Evolutionary conservation across 37 sponge, comb jelly and placozoan genomes (phyloP).

Genomic region (Theonella swinhoei): DNA sequence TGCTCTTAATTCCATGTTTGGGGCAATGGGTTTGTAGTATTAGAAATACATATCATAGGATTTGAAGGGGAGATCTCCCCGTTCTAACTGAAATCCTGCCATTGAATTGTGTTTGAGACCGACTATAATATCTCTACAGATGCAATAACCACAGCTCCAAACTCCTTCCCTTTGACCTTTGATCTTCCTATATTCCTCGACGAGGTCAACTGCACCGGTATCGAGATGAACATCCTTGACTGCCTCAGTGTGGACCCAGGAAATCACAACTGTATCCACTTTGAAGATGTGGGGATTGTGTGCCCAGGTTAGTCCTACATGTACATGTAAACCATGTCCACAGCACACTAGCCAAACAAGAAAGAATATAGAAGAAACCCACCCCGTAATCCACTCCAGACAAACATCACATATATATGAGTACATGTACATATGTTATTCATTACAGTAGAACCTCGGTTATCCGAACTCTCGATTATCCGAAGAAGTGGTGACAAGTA

Average conservation of each 20-base stretch:
- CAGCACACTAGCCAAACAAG: too few relatives aligned
- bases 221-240: constrained; percentile 23
- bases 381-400: too few relatives aligned
- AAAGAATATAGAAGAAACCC: too few relatives aligned
- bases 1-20: too few relatives aligned
- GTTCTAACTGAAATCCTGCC: background rate
- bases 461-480: too few relatives aligned
- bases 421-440: too few relatives aligned
- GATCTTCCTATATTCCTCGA: constrained; percentile 6
- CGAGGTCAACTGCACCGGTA: constrained; percentile 25
- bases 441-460: too few relatives aligned
- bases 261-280: constrained; percentile 21
- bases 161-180: background rate
- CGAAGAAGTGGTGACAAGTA: too few relatives aligned
- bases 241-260: constrained; percentile 17
- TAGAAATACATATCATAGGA: too few relatives aligned
- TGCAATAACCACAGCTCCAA: background rate
- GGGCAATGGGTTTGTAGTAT: background rate
- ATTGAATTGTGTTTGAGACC: background rate
- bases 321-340: background rate
- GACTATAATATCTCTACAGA: background rate
- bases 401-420: too few relatives aligned
- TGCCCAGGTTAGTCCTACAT: constrained; percentile 17
- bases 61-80: too few relatives aligned
- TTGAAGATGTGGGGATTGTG: constrained; percentile 31